Base-by-base conservation (phyloP, 2,113 vertebrate genomes). In the Puffinus mauretanicus region DNA sequence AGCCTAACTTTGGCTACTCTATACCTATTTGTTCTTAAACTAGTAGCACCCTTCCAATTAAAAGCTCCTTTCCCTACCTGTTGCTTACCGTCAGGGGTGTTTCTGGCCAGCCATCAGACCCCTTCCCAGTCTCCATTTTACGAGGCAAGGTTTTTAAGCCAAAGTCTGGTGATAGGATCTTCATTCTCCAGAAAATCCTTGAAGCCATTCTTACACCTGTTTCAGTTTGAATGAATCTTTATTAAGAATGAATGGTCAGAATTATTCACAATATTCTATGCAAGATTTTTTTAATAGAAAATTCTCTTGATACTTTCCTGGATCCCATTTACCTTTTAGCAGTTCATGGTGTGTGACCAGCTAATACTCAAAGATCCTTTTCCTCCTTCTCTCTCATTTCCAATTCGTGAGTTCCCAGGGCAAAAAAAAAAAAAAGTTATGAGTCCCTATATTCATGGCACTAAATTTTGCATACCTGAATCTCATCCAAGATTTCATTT, bases 401-500 rank as follows among this genome's bases (percentile, higher is more conserved):
- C 30, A 87, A 24, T 3, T 49, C 61, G 38, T 87, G 61, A 73
- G 36, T 67, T 72, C 58, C 47, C 44, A 42, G 38, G 9, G 7
- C 1, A 18, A 46, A 30, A 30, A 62, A 42, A 62, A 42, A 42
- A 15, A 42, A 44, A 61, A 40, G 24, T 82, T 75, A 77, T 61
- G 66, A 57, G 54, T 44, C 26, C 24, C 58, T 73, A 44, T 80
- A 93, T 52, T 40, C 46, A 85, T 11, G 26, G 51, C 52, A 94
- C 65, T 82, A 75, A 55, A 92, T 90, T 92, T 90, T 90, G 61
- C 70, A 85, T 47, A 93, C 60, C 57, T 30, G 0, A 92, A 65
- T 65, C 42, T 86, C 70, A 92, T 86, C 72, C 60, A 81, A 88
- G 72, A 83, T 89, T 91, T 94, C 18, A 93, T 93, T 94, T 95